Base-by-base conservation (phyloP, 2,888 invertebrate genomes). In the Pardosa pseudoannulata region DNA sequence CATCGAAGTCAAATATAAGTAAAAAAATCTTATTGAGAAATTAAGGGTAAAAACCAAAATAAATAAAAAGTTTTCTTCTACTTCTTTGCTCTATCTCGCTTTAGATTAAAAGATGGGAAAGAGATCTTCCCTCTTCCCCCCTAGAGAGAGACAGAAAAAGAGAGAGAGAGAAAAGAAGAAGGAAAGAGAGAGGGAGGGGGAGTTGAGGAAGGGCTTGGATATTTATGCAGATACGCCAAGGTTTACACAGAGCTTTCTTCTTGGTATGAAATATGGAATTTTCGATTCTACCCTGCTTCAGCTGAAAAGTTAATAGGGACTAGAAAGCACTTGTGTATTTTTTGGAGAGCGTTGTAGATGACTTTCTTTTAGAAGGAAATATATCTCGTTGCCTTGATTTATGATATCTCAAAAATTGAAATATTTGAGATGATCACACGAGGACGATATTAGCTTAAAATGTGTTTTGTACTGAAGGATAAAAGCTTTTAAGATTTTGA, bases 241-340 rank as follows among this genome's bases (percentile, higher is more conserved):
- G 41, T 6, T 46, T 46, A 46, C 41, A 46, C 41, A 46, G 41
- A 46, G 41, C 41, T 46, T 46, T 46, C 41, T 46, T 46, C 41
- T 46, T 46, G 41, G 41, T 46, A 46, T 46, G 16, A 46, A 46
- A 46, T 46, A 46, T 46, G 41, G 41, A 46, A 46, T 46, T 46
- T 46, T 46, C 41, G 41, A 46, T 46, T 46, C 41, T n/a, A 46
- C 41, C 41, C 41, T 46, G 41, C 41, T 46, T 46, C 16, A 46
- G 41, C 41, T 46, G 41, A 46, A 46, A 46, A 46, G 41, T 46
- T 46, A 46, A 46, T 46, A 46, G 41, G 41, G 16, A 46, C 41
- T 9, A 5, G 41, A 46, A 46, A n/a, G 41, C 41, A 46, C 41
- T 46, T 46, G 41, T 46, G 41, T 46, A 46, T 13, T 36, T 46